phyloP scores from a whole-genome alignment of 2,888 invertebrate species.

The Euzophera pinguis region DNA sequence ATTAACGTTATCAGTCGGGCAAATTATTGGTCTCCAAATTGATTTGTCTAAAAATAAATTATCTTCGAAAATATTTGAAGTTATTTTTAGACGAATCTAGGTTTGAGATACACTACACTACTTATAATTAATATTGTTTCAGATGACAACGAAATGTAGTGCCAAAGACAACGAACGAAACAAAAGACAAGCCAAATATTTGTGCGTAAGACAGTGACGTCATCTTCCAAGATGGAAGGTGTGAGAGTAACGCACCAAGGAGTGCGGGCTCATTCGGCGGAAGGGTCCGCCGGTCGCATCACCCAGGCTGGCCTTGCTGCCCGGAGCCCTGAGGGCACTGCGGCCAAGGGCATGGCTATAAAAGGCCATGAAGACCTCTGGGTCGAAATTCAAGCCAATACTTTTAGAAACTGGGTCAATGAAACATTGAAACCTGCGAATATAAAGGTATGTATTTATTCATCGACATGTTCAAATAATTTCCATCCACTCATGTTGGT shows the following conservation, averaged over 20 bases:
- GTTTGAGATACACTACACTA: no score
- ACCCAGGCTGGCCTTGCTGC: constrained; percentile 91
- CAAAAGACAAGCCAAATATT: constrained; percentile 26
- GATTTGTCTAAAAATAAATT: no score
- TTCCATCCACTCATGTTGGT: no score
- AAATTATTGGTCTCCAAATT: no score
- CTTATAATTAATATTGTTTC: constrained; percentile 31
- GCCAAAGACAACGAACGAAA: constrained; percentile 43
- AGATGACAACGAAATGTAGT: constrained; percentile 50
- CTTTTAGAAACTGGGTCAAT: constrained; percentile 98
- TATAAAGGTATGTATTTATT: constrained; percentile 77
- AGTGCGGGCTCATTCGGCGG: constrained; percentile 75
- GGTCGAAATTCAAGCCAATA: constrained; percentile 97
- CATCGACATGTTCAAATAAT: no score
- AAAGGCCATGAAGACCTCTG: constrained; percentile 96
- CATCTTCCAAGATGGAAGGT: constrained; percentile 61
- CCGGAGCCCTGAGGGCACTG: constrained; percentile 93
- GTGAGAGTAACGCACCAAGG: constrained; percentile 81
- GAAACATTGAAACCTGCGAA: constrained; percentile 89
- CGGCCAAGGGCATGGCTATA: constrained; percentile 96
- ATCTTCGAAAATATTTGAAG: no score
- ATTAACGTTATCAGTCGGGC: no score
- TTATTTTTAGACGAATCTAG: no score
- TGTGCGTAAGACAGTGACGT: constrained; percentile 31
- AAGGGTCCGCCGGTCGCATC: constrained; percentile 81